Base-by-base conservation (phyloP, 64 coral and sea anemone species). In the Acropora tenuis region DNA sequence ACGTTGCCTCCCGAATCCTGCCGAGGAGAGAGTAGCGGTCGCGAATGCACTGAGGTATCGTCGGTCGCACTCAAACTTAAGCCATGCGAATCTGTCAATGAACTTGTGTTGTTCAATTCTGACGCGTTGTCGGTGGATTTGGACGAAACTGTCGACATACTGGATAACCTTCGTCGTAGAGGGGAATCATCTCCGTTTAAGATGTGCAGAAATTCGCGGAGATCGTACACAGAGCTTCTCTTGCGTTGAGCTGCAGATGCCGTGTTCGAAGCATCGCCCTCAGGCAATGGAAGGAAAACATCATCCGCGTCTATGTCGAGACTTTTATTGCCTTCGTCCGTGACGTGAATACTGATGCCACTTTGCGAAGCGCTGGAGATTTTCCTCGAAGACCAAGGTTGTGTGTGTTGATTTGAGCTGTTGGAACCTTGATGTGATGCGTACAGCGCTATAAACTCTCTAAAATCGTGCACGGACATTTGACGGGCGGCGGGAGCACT, bases 121-220 rank as follows among this genome's bases (percentile, higher is more conserved):
- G 82, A 48, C 20, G 46, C 82, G 43, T 45, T 84, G 48, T 84
- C 82, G 65, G 43, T 48, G 13, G 43, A 13, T 71, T 84, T 84
- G 48, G 65, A 49, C 81, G 81, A 84, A 15, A 65, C 42, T 46
- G 87, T 71, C 58, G 77, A 78, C n/a, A 94, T 79, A 60, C 82
- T 94, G 2, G 95, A 96, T 5, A 96, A 69, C 42, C 91, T 90
- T 90, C 91, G 89, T 42, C 95, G 83, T 73, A 93, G 78, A 13
- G 95, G 95, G 66, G 89, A 76, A 9, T 95, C 93, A n/a, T 91
- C 89, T 5, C 41, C 89, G 52, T 97, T 97, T 65, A 97, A 57
- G 40, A 97, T 74, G 74, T 63, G 72, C 40, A 94, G 48, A 49
- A 97, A 91, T 41, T 97, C 95, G 7, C 71, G 75, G 13, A 97